Evolutionary conservation across 2,797 vertebrate species (phyloP).

Genomic region (Sebastes alutus): DNA sequence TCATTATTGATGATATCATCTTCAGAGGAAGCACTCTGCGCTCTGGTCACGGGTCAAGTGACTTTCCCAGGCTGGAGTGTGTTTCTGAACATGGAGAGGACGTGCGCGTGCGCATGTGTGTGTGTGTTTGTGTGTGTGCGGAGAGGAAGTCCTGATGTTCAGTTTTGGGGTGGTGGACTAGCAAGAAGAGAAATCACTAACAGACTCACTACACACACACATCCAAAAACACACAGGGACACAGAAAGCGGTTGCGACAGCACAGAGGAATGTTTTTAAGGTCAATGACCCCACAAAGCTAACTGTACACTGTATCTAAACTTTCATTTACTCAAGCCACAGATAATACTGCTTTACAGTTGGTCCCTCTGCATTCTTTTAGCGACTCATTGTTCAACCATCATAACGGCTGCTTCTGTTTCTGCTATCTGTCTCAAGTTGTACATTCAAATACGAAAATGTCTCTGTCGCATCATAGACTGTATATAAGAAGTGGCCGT

Average conservation of each 20-base stretch:
- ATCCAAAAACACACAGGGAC: slow-evolving; percentile 30
- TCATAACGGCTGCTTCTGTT: neutral
- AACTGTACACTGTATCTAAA: slow-evolving; percentile 59
- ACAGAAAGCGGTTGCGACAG: slow-evolving; percentile 27
- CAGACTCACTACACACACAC: slow-evolving; percentile 42
- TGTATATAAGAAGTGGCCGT: too few relatives aligned
- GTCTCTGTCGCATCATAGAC: neutral
- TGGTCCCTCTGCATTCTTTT: slow-evolving; percentile 16
- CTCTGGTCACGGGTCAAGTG: slow-evolving; percentile 78
- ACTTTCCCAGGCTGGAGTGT: slow-evolving; percentile 82
- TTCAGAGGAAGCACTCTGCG: slow-evolving; percentile 74
- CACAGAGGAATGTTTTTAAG: slow-evolving; percentile 64
- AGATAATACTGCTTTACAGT: slow-evolving; percentile 56
- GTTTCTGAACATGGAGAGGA: slow-evolving; percentile 65
- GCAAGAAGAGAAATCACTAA: slow-evolving; percentile 55
- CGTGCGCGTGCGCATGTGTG: slow-evolving; percentile 21
- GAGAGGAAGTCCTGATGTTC: slow-evolving; percentile 71
- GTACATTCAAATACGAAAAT: neutral
- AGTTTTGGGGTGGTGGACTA: slow-evolving; percentile 37
- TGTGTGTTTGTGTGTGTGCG: slow-evolving; percentile 9
- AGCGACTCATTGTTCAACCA: slow-evolving; percentile 35
- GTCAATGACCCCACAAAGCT: slow-evolving; percentile 60
- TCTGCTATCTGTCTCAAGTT: neutral
- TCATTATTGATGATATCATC: slow-evolving; percentile 76
- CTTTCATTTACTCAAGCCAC: slow-evolving; percentile 50